Evolutionary conservation across 2,888 invertebrate genomes (phyloP).

Genomic region (Lymantria monacha): DNA sequence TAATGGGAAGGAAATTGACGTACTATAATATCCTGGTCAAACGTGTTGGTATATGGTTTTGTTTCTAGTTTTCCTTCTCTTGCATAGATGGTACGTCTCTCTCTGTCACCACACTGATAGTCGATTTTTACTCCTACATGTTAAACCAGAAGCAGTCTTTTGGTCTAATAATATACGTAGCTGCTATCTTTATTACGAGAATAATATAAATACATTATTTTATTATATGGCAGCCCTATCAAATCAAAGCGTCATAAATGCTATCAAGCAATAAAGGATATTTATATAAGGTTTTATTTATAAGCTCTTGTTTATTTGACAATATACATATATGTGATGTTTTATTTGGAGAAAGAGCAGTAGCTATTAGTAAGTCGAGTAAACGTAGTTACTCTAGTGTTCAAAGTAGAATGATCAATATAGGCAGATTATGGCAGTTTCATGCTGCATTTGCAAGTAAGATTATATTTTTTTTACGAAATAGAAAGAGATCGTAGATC

Average conservation of each 20-base stretch:
- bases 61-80: too few relatives aligned
- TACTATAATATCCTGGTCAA: too few relatives aligned
- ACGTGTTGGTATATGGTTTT: too few relatives aligned
- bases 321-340: background rate
- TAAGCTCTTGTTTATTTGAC: background rate
- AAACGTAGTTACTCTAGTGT: background rate
- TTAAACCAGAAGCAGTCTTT: too few relatives aligned
- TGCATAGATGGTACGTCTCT: too few relatives aligned
- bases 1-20: too few relatives aligned
- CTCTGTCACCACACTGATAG: too few relatives aligned
- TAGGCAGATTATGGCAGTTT: constrained; percentile 28
- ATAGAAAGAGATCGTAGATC: too few relatives aligned
- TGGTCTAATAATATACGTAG: too few relatives aligned
- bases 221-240: background rate
- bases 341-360: background rate
- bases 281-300: background rate
- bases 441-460: constrained; percentile 32
- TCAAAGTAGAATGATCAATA: constrained; percentile 17
- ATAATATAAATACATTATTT: background rate
- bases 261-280: background rate
- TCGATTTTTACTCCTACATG: too few relatives aligned
- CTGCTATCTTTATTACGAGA: too few relatives aligned
- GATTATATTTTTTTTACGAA: constrained; percentile 5
- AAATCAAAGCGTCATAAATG: background rate
- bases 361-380: background rate